Percentiles rank a stretch among this genome's conserved stretches.
Evolutionary conservation across 2,797 vertebrate genomes (phyloP).

Genomic region (Fundulus diaphanus): DNA sequence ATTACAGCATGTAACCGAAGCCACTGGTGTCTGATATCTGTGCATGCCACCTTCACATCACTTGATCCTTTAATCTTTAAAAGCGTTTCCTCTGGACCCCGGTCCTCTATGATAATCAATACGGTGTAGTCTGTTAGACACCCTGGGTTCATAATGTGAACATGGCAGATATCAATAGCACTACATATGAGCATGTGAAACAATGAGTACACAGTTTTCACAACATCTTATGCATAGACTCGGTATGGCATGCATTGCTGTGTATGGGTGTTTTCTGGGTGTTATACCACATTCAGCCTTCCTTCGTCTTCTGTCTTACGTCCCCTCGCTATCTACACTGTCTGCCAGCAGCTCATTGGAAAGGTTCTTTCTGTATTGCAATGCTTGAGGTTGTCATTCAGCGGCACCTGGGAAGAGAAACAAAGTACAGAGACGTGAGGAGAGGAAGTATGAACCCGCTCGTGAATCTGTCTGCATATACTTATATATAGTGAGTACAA

Average conservation of each 20-base stretch:
- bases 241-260: constrained; percentile 13
- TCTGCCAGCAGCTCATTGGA: constrained; percentile 79
- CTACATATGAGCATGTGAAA: constrained; percentile 31
- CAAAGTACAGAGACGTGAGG: constrained; percentile 31
- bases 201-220: constrained; percentile 17
- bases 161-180: constrained; percentile 46
- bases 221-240: constrained; percentile 20
- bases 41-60: constrained; percentile 80
- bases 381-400: constrained; percentile 69
- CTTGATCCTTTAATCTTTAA: constrained; percentile 82
- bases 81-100: constrained; percentile 74
- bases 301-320: constrained; percentile 77
- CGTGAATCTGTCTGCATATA: constrained; percentile 20
- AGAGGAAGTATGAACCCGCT: constrained; percentile 41
- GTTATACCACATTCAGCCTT: constrained; percentile 86
- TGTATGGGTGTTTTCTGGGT: constrained; percentile 15
- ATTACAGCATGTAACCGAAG: constrained; percentile 80
- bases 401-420: constrained; percentile 75
- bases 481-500: constrained; percentile 30
- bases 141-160: constrained; percentile 52
- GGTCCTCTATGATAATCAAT: constrained; percentile 72
- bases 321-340: constrained; percentile 76
- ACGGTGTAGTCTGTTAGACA: constrained; percentile 62
- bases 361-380: constrained; percentile 87
- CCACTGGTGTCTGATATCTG: constrained; percentile 78